Conservation (phyloP, 2,797 vertebrate genomes). For the Poeciliopsis presidionis region DNA sequence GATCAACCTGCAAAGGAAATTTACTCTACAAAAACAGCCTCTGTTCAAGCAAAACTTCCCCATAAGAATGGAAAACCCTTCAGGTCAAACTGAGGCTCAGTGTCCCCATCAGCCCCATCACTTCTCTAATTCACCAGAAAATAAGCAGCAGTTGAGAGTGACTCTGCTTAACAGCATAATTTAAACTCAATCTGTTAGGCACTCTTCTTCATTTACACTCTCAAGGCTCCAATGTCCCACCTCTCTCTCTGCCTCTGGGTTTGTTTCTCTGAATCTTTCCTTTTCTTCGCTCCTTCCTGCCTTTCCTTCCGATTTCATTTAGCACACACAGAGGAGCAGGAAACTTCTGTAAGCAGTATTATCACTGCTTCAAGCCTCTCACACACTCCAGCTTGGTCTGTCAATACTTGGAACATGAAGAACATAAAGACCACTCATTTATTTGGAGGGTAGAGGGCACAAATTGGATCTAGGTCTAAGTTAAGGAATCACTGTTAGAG, state of each 20-base stretch:
- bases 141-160: slow-evolving; percentile 61
- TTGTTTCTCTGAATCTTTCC: slow-evolving; percentile 24
- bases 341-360: slow-evolving; percentile 64
- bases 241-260: slow-evolving; percentile 26
- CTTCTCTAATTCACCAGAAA: slow-evolving; percentile 72
- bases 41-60: slow-evolving; percentile 36
- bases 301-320: slow-evolving; percentile 40
- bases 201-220: slow-evolving; percentile 62
- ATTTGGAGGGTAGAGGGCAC: slow-evolving; percentile 64
- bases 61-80: slow-evolving; percentile 32
- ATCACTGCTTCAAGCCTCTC: slow-evolving; percentile 43
- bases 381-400: slow-evolving; percentile 56
- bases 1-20: slow-evolving; percentile 44
- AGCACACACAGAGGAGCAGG: slow-evolving; percentile 48
- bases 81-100: slow-evolving; percentile 47
- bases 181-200: slow-evolving; percentile 63
- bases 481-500: slow-evolving; percentile 42
- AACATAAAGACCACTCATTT: slow-evolving; percentile 58
- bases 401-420: slow-evolving; percentile 62
- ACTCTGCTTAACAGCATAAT: slow-evolving; percentile 63
- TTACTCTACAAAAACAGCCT: slow-evolving; percentile 32
- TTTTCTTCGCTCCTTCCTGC: slow-evolving; percentile 15
- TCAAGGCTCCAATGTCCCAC: slow-evolving; percentile 32
- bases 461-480: slow-evolving; percentile 65
- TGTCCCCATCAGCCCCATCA: slow-evolving; percentile 61